Evolutionary conservation across 1,140 invertebrate species (phyloP), one percentile per base, ranked within the genome.

Genomic region (Conus ventricosus): DNA sequence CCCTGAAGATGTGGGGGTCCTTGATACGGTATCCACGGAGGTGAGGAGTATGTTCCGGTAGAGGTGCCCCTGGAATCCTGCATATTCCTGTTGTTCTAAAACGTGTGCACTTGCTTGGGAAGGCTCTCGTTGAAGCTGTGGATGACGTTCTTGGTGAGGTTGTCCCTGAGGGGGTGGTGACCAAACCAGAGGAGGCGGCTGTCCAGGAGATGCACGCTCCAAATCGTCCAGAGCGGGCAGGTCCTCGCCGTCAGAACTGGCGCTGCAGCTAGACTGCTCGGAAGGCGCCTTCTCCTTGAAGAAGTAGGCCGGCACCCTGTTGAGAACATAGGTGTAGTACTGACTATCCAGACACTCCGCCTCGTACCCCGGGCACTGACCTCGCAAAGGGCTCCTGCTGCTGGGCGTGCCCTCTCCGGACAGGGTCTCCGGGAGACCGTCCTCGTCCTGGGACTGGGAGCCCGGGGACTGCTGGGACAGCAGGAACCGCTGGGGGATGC

Each of bases 401-500:
- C 51, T n/a, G 3, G 80, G 54, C 39, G 67, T 51, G 20, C 57
- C 82, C 23, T 88, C 82, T 71, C 88, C 88, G 7, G 85, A 78
- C 86, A 87, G 86, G 23, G 88, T 88, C 78, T 87, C 84, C 51
- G 87, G 53, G 55, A 88, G 20, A n/a, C 78, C 67, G 0, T 89
- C 82, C 23, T 88, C 84, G 4, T 88, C 87, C 51, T 88, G 85
- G 5, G 39, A 39, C 39, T 39, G 39, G 39, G 87, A 63, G 13
- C 88, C 63, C 63, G 53, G 27, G 81, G 53, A 23, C 54, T 83
- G 87, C 25, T 60, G 80, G 11, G 88, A 89, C 15, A 78, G 80
- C 17, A 92, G 81, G 76, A 92, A 92, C 27, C 91, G 82, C 17
- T 90, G 89, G 4, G 91, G 91, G 67, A 92, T 85, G 87, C 91